Evolutionary conservation across 2,113 vertebrate species (phyloP).

Genomic region (Cheirogaleus medius): DNA sequence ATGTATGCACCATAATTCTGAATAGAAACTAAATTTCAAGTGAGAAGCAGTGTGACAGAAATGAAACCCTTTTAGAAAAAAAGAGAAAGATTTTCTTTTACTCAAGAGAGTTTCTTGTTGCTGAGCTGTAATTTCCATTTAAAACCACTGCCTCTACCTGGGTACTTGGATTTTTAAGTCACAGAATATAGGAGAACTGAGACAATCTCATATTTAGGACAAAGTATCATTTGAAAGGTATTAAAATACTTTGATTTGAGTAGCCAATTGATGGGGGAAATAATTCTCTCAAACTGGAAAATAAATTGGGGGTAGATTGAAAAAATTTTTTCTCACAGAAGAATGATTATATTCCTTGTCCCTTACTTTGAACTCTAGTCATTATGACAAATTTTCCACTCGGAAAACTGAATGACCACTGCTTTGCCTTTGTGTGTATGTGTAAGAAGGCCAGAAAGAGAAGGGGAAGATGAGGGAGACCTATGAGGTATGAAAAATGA

Average conservation of each 20-base stretch:
- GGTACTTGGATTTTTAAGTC: slow-evolving; percentile 16
- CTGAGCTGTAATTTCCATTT: slow-evolving; percentile 38
- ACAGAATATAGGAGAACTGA: background rate
- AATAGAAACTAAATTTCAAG: slow-evolving; percentile 63
- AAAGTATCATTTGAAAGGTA: slow-evolving; percentile 2
- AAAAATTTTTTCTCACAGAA: background rate
- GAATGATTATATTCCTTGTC: background rate
- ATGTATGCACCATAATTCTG: slow-evolving; percentile 53
- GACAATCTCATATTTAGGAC: slow-evolving; percentile 21
- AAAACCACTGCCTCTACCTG: background rate
- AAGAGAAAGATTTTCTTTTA: slow-evolving; percentile 52
- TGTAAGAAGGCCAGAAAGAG: background rate
- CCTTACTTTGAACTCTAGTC: background rate
- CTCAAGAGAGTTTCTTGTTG: slow-evolving; percentile 46
- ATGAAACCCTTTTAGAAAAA: slow-evolving; percentile 41
- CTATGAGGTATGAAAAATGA: background rate
- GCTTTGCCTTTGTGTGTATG: background rate
- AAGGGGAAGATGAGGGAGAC: background rate
- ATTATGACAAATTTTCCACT: background rate
- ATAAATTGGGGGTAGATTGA: background rate
- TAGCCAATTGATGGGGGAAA: slow-evolving; percentile 18
- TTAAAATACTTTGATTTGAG: slow-evolving; percentile 25
- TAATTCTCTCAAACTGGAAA: slow-evolving; percentile 37
- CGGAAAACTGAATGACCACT: background rate
- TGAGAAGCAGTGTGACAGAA: slow-evolving; percentile 51